Evolutionary conservation across 2,888 invertebrate species (phyloP), one percentile per base, ranked within the genome.

Genomic region (Leucophora obtusa): DNA sequence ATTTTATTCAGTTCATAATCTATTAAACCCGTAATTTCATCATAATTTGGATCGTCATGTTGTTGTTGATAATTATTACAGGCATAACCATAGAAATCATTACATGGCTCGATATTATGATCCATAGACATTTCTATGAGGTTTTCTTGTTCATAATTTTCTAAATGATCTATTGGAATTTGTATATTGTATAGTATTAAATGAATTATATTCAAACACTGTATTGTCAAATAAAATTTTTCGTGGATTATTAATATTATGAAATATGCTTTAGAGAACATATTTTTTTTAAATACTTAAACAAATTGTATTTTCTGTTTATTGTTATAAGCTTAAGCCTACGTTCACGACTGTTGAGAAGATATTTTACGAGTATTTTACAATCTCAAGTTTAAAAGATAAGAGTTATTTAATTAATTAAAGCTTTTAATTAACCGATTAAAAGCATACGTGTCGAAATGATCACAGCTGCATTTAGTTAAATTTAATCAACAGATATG

Each of bases 61-160:
- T 56, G 50, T 0, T 70, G 28, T 0, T 65, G 66, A 85, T 88
- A 89, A 28, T 84, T 86, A 21, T 87, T 88, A 66, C 89, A 89
- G 2, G 88, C 89, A 74, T 87, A 84, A 9, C 83, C 38, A 28
- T 85, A 86, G 62, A 85, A 89, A 69, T 89, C 84, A 1, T 85
- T 82, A 76, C 89, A 89, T 0, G 86, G 84, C 17, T 83, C 15
- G 81, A 71, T 18, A 69, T 51, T 4, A 85, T 18, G n/a, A 53
- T 66, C 54, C 14, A 65, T 15, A n/a, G 33, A 18, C 11, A 35
- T 33, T 35, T 17, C 5, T 33, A 65, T 65, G 4, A 53, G 33
- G 9, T 63, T 0, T 14, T 6, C 43, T n/a, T n/a, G 43, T n/a
- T 11, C 11, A 38, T 38, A 38, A 11, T 38, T 38, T 38, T 2